Evolutionary conservation across 2,113 vertebrate genomes (phyloP).

Genomic region (Cololabis saira): DNA sequence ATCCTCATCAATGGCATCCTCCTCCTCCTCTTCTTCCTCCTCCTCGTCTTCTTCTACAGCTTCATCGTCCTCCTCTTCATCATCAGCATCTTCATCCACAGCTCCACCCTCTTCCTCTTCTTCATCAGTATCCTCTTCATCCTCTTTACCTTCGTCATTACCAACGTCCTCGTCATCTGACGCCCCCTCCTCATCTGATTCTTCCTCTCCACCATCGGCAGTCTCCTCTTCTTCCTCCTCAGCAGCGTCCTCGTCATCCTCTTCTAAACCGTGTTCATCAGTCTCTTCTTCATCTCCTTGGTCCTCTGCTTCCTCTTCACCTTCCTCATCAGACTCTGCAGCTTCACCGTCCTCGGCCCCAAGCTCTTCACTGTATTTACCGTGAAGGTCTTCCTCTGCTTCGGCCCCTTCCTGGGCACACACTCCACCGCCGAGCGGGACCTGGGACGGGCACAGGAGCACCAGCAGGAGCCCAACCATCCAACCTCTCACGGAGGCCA

Average conservation of each 20-base stretch:
- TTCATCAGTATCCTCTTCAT: background rate
- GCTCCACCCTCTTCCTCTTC: background rate
- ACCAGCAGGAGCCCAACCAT: constrained; percentile 57
- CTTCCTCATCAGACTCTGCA: background rate
- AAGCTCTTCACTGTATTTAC: constrained; percentile 23
- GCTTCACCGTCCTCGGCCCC: constrained; percentile 29
- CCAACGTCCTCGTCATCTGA: background rate
- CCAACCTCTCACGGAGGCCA: constrained; percentile 60
- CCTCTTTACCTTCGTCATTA: constrained; percentile 1
- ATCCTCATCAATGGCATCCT: background rate
- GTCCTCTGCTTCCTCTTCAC: constrained; percentile 6
- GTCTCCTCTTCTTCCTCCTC: constrained; percentile 12
- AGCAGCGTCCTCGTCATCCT: background rate
- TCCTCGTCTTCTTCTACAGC: background rate
- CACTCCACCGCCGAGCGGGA: constrained; percentile 18
- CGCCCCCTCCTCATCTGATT: accelerated
- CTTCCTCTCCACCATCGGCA: background rate
- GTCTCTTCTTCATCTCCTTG: background rate
- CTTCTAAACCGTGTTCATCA: background rate
- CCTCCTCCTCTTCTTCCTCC: background rate
- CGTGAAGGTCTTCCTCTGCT: constrained; percentile 16
- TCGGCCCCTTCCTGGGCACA: constrained; percentile 46
- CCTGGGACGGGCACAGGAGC: constrained; percentile 64
- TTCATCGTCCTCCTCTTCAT: background rate
- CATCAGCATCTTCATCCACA: background rate